Evolutionary conservation across 2,888 invertebrate genomes (phyloP), one percentile per base, ranked within the genome.

Genomic region (Drosophila mimica): DNA sequence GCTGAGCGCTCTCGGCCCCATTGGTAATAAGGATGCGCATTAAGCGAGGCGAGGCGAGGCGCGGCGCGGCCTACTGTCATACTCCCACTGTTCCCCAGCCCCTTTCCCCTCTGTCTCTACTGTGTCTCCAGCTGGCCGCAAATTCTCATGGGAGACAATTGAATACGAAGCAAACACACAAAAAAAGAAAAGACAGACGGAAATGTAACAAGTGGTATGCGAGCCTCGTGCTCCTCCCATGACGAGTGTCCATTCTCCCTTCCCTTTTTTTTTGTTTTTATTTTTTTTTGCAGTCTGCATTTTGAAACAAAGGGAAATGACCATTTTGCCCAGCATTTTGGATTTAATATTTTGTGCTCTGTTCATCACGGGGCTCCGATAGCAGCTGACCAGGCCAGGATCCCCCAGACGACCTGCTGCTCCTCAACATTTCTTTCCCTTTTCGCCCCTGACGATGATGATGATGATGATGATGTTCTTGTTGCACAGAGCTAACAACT

Each of bases 21-120:
- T 58, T 83, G 89, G 87, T 86, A 86, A 87, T 86, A 87, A 87
- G 83, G 78, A 83, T 88, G 82, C 83, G 78, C 87, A 89, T 88
- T 84, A 88, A 87, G 79, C 76, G 82, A 58, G 62, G 28, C 46
- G 38, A 61, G 36, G 28, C 40, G 30, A 61, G 36, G 28, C 76
- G 83, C 57, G 61, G 34, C 36, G 36, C 30, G 66, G 49, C 67
- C 67, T 67, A 58, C 40, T 40, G 49, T n/a, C 34, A 13, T 15
- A 25, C 33, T n/a, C 8, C 17, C 33, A 46, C 20, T 15, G 4
- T 8, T 7, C 30, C 25, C 5, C 33, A 25, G 25, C 20, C n/a
- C 46, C 3, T 31, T 38, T n/a, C n/a, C 31, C 51, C 46, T n/a
- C 25, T 25, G 25, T 25, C 25, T 17, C 36, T 3, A 7, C 40